These are phyloP conservation scores for Drosophila serrata DNA, from an alignment of 1,140 invertebrate genomes.

Conservation along the genomic window DNA sequence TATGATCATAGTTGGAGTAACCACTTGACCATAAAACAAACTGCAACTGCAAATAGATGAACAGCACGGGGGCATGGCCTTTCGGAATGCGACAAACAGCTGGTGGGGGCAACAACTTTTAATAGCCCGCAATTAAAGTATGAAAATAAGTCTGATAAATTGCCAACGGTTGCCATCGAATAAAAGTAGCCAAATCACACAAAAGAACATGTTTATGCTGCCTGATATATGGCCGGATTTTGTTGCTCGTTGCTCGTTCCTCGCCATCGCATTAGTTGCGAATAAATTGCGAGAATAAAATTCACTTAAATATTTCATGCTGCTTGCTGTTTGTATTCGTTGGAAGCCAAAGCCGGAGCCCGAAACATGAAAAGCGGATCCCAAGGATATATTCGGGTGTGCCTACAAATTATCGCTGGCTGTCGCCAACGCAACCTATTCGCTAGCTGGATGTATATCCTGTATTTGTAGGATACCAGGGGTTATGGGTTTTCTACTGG, in stretches of 20 bases:
- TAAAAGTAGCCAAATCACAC: conserved; percentile 59
- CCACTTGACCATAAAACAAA: conserved; percentile 58
- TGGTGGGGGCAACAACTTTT: conserved; percentile 76
- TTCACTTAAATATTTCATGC: conserved; percentile 76
- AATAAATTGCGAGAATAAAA: conserved; percentile 75
- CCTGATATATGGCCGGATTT: conserved; percentile 46
- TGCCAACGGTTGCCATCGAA: conserved; percentile 29
- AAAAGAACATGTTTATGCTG: conserved; percentile 68
- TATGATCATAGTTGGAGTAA: conserved; percentile 43
- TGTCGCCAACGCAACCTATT: conserved; percentile 50
- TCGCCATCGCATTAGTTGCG: conserved; percentile 67
- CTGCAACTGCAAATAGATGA: conserved; percentile 66
- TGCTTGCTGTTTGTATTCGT: neutral
- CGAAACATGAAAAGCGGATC: conserved; percentile 58
- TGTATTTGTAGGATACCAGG: neutral
- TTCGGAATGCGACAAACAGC: conserved; percentile 58
- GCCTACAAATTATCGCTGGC: conserved; percentile 72
- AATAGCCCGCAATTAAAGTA: conserved; percentile 73
- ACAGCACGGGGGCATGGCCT: conserved; percentile 35
- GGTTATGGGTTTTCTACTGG: neutral
- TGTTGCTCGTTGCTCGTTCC: neutral
- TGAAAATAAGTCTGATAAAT: conserved; percentile 54
- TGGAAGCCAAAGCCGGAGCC: conserved; percentile 23
- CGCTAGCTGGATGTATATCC: conserved; percentile 17
- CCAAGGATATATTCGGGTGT: conserved; percentile 50